These are phyloP conservation scores for Adelphocoris suturalis DNA, from an alignment of 2,888 invertebrate species.

Conservation along the genomic window DNA sequence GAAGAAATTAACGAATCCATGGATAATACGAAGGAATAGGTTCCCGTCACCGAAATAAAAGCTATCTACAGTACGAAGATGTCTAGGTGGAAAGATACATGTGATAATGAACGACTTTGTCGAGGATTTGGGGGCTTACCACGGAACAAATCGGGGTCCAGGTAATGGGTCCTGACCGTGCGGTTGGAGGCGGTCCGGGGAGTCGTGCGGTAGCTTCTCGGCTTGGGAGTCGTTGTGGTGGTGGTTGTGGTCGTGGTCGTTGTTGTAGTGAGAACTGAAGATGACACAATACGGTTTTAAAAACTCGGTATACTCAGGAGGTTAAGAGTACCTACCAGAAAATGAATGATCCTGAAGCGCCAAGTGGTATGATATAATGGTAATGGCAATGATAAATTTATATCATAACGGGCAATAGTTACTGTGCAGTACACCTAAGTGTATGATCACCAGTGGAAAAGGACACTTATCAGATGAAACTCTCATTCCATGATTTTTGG, in stretches of 20 bases:
- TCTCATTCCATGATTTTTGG: too few species aligned
- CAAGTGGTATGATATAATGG: not conserved
- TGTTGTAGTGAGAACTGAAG: conserved; percentile 58
- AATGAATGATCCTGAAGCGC: not conserved
- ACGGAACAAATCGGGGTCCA: conserved; percentile 68
- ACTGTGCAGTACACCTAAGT: too few species aligned
- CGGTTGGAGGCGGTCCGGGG: conserved; percentile 58
- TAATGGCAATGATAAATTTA: not conserved
- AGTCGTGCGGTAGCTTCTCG: conserved; percentile 58
- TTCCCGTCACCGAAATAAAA: not conserved
- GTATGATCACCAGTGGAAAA: too few species aligned
- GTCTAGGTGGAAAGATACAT: conserved; percentile 48
- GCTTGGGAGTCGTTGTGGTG: conserved; percentile 51
- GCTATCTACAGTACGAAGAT: conserved; percentile 14
- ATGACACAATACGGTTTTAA: conserved; percentile 45
- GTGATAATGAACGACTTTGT: conserved; percentile 38
- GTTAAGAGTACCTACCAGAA: not conserved
- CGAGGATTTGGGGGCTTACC: conserved; percentile 60
- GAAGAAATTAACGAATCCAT: not conserved
- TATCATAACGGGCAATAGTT: too few species aligned
- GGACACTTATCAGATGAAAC: too few species aligned
- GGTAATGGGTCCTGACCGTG: conserved; percentile 63
- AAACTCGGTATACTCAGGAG: not conserved
- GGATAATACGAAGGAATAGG: not conserved
- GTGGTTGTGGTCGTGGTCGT: conserved; percentile 49